Evolutionary conservation across 2,888 invertebrate genomes (phyloP), one percentile per base, ranked within the genome.

Genomic region (Eucriotettix oculatus): DNA sequence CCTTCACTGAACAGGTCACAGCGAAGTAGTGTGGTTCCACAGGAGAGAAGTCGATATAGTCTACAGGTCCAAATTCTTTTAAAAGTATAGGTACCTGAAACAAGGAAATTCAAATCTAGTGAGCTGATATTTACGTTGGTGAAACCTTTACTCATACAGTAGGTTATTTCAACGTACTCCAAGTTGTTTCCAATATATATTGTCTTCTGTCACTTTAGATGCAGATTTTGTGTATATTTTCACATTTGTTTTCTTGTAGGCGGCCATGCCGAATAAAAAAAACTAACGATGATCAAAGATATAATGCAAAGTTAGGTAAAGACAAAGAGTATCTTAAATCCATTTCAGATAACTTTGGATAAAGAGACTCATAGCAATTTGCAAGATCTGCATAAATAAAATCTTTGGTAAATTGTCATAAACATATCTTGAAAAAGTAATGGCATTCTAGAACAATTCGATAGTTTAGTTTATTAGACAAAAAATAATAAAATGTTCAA

Each of bases 1-100:
- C 89, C 70, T 90, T 81, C 1, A 90, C 89, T 0, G 95, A 94
- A 71, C 90, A 92, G 59, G 97, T 94, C 16, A 93, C 89, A 10
- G 94, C 95, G 76, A 96, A 90, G 71, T 90, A 85, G 75, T 90
- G 82, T 0, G 96, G 95, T 69, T 91, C 87, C 11, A 86, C 80
- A 0, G 92, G 91, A 63, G 90, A 89, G 70, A 97, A 92, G 71
- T 94, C 89, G 54, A 97, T 82, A 69, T 90, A 87, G 70, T 94
- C 92, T 59, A 98, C 89, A 0, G 90, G 85, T 29, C 93, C 93
- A 74, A 89, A 92, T 73, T 97, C 96, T 73, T 96, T 95, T 0
- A 92, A 82, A 52, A 92, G 78, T 2, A 91, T 87, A 41, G 94
- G 92, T 61, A 83, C 79, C 94, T 89, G 70, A 68, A 73, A 70